phyloP scores from a whole-genome alignment of 2,113 vertebrate genomes.

The Takifugu flavidus region DNA sequence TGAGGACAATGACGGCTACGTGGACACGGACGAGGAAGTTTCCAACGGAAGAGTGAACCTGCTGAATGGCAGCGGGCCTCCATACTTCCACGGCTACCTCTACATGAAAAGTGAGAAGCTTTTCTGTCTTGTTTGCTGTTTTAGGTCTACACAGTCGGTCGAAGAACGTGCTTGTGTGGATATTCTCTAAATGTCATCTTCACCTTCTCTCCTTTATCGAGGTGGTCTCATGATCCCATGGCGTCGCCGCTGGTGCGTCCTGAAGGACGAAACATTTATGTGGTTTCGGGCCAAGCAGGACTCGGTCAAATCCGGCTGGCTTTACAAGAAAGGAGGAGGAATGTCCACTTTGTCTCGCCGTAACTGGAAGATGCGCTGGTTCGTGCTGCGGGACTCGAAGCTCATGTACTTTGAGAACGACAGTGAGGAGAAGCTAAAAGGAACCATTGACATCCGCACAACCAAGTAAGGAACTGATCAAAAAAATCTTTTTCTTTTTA shows the following conservation, averaged over 20 bases:
- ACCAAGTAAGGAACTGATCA: conserved; percentile 77
- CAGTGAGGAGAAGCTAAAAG: conserved; percentile 88
- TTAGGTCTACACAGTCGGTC: background rate
- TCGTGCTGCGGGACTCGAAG: conserved; percentile 85
- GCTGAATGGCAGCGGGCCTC: conserved; percentile 83
- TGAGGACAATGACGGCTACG: conserved; percentile 84
- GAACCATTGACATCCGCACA: conserved; percentile 82
- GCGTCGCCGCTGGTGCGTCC: conserved; percentile 87
- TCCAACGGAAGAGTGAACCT: conserved; percentile 79
- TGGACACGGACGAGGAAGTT: conserved; percentile 89
- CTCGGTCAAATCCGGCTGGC: conserved; percentile 86
- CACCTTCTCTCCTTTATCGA: conserved; percentile 20
- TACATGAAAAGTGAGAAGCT: conserved; percentile 85
- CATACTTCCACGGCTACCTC: conserved; percentile 91
- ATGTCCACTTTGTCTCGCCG: conserved; percentile 87
- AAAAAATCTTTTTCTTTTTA: background rate
- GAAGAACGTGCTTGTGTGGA: background rate
- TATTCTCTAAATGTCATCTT: background rate
- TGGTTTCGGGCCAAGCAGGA: conserved; percentile 91
- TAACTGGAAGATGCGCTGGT: conserved; percentile 96
- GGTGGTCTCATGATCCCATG: conserved; percentile 89
- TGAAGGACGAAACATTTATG: conserved; percentile 91
- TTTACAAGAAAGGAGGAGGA: conserved; percentile 91
- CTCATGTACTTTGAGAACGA: conserved; percentile 93
- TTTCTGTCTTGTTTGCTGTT: background rate